A percentile compares a stretch with the other conserved stretches of the same genome.
phyloP scores from a whole-genome alignment of 2,797 vertebrate species.

The Iguana delicatissima region DNA sequence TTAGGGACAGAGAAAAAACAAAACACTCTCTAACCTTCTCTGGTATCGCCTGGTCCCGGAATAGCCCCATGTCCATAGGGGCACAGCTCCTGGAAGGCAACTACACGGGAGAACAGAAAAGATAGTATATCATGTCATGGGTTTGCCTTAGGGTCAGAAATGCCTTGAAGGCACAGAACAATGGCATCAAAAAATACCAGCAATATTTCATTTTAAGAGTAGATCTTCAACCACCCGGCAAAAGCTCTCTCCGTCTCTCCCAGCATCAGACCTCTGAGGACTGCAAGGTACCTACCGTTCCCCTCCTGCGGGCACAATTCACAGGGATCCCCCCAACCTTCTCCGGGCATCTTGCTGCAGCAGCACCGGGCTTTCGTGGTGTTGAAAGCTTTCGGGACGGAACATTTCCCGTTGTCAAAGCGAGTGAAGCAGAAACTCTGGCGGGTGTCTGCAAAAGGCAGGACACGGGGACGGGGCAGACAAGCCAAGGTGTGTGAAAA shows the following conservation, averaged over 20 bases:
- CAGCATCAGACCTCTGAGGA: too few species aligned
- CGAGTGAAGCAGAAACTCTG: constrained; percentile 96
- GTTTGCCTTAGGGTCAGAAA: too few species aligned
- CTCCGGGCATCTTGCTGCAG: constrained; percentile 93
- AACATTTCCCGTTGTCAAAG: constrained; percentile 92
- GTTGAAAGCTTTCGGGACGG: constrained; percentile 91
- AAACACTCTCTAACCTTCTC: constrained; percentile 86
- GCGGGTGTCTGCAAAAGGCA: constrained; percentile 85
- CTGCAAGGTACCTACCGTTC: constrained; percentile 81
- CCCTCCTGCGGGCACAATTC: constrained; percentile 90
- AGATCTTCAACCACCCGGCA: too few species aligned
- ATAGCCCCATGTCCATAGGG: constrained; percentile 90
- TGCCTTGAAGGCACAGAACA: too few species aligned
- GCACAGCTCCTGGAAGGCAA: constrained; percentile 86
- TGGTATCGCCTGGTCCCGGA: constrained; percentile 83
- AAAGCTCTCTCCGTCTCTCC: too few species aligned
- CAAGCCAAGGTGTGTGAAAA: neutral
- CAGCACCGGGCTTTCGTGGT: constrained; percentile 95
- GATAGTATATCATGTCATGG: neutral
- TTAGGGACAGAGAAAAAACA: neutral
- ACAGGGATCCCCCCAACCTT: constrained; percentile 96
- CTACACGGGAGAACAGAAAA: constrained; percentile 55
- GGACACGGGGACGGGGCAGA: accelerated
- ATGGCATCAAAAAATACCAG: too few species aligned
- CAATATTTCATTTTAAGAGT: too few species aligned